Evolutionary conservation across 1,140 invertebrate species (phyloP), one percentile per base, ranked within the genome.

Genomic region (Bombus impatiens): DNA sequence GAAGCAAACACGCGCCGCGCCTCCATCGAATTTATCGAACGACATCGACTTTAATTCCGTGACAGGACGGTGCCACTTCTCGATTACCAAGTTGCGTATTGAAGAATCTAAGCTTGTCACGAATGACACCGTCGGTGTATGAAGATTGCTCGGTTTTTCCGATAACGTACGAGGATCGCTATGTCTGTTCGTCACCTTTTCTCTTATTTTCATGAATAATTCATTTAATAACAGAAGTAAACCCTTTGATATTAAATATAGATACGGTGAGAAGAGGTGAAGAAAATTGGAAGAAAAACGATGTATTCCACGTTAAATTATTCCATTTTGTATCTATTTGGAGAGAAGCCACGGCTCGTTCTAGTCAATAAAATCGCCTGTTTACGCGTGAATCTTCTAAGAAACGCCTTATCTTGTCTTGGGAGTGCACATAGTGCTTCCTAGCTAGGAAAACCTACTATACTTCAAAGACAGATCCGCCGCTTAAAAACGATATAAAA

Each of bases 101-200:
- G 40, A 18, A n/a, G 40, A 57, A 82, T 47, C 15, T 42, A 40
- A n/a, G 57, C 18, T n/a, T 18, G 35, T 62, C 72, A 74, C 42
- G 42, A 67, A 83, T 40, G 32, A 82, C 72, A 83, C 42, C n/a
- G 74, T 62, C 53, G 28, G 12, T 62, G 42, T 35, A 53, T 25
- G 42, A 70, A n/a, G 22, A 37, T 59, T 22, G 40, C 15, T 35
- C 22, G 42, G 10, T 18, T 44, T 35, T 15, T 42, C n/a, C 28
- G 62, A 47, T 35, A 71, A 4, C 18, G 47, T 68, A 10, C 42
- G 3, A 6, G 25, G 3, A 74, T 28, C 35, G 37, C 18, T 8
- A 22, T 22, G 18, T 47, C 15, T 6, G 47, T 47, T 18, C 47
- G 5, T 65, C 12, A 5, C 1, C 3, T 65, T 13, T 32, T n/a